These are phyloP conservation scores for Anoplophora glabripennis DNA, from an alignment of 1,140 invertebrate genomes.

Conservation along the genomic window DNA sequence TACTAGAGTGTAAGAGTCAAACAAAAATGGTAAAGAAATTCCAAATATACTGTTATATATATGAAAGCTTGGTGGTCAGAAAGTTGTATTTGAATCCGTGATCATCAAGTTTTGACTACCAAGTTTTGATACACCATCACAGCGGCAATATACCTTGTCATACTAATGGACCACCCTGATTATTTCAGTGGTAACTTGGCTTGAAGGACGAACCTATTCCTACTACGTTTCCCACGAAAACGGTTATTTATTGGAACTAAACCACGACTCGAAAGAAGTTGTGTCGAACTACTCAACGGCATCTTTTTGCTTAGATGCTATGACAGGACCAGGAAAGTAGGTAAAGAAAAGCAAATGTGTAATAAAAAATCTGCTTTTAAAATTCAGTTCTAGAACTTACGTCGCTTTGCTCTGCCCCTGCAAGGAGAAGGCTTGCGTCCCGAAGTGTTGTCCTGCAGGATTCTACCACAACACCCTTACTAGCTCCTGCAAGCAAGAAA, in stretches of 20 bases:
- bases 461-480: constrained; percentile 1
- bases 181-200: constrained; percentile 2
- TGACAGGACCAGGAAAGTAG: too few species aligned
- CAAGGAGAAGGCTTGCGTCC: neutral
- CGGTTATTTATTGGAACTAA: neutral
- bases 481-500: neutral
- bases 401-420: constrained; percentile 1
- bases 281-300: neutral
- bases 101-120: too few species aligned
- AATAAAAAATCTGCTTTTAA: neutral
- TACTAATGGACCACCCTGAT: neutral
- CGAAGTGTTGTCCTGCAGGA: constrained; percentile 4
- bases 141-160: too few species aligned
- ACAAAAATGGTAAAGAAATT: too few species aligned
- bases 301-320: neutral
- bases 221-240: constrained; percentile 1
- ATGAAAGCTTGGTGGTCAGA: too few species aligned
- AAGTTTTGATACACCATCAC: too few species aligned
- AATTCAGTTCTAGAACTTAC: neutral
- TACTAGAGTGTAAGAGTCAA: too few species aligned
- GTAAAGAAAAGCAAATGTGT: neutral
- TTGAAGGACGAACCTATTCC: neutral
- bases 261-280: neutral
- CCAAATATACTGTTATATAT: too few species aligned
- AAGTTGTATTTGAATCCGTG: too few species aligned